These are phyloP conservation scores for Seison nebaliae DNA, from an alignment of 1,140 invertebrate genomes.

Conservation along the genomic window DNA sequence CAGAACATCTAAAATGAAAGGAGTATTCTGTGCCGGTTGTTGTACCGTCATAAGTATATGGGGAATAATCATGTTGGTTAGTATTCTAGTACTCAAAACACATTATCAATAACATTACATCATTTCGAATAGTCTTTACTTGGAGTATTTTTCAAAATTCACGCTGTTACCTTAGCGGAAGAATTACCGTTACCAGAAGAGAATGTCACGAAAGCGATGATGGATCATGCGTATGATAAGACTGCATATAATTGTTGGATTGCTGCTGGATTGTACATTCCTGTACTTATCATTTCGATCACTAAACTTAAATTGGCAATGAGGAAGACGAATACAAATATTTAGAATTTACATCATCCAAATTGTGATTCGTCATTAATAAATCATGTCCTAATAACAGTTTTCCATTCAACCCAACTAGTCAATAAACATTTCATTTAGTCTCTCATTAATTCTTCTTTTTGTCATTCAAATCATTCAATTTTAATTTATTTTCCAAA, in stretches of 20 bases:
- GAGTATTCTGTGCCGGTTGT: too few species aligned
- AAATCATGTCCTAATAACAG: background rate
- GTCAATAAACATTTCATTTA: conserved; percentile 1
- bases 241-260: conserved; percentile 9
- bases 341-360: background rate
- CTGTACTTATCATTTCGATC: conserved; percentile 4
- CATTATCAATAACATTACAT: background rate
- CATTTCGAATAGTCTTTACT: background rate
- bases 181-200: conserved; percentile 6
- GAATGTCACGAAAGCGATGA: background rate
- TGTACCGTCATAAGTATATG: conserved; percentile 8
- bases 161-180: conserved; percentile 9
- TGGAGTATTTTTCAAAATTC: conserved; percentile 4
- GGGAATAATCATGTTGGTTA: conserved; percentile 12
- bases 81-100: background rate
- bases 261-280: conserved; percentile 6
- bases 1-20: too few species aligned
- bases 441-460: background rate
- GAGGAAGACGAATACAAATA: conserved; percentile 6
- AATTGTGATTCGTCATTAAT: conserved; percentile 2
- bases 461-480: background rate
- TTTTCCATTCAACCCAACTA: background rate
- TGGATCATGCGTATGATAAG: conserved; percentile 3
- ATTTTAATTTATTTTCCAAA: background rate
- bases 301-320: conserved; percentile 8